Evolutionary conservation across 2,113 vertebrate genomes (phyloP), one percentile per base, ranked within the genome.

Genomic region (Erpornis zantholeuca): DNA sequence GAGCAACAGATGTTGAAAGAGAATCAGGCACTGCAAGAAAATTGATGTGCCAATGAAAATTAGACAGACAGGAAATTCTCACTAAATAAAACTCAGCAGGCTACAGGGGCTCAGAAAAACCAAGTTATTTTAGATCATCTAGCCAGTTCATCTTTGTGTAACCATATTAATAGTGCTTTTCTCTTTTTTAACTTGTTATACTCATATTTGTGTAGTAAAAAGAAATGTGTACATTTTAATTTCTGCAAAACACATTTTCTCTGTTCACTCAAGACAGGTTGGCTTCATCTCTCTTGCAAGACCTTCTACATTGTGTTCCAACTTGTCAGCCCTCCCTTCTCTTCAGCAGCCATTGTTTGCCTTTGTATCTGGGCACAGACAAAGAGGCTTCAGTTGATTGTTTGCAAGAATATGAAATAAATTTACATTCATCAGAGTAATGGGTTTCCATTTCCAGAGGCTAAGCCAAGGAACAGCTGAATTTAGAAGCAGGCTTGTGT

Each of bases 1-100:
- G 93, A 96, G 96, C 79, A 96, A 64, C 96, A 97, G 96, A 96
- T 97, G 96, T 94, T 96, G 88, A 95, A 92, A 96, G 95, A 93
- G 86, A 95, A 93, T 94, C 72, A 93, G 90, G 60, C 90, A 68
- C 82, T 90, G 93, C 85, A 94, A 96, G 93, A 93, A 96, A 92
- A 92, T 88, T 86, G 82, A 88, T 78, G 85, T 96, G 96, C 96
- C 96, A 97, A 86, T 68, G 90, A 96, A 95, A 96, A 97, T 94
- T 93, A 92, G 91, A 93, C 56, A 91, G 95, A 79, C 72, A 92
- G 68, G 86, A 95, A 90, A 94, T 88, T 96, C 85, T 93, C 76
- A 81, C 88, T 82, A 92, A 94, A 86, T 88, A 95, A 92, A 94
- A 71, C 60, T 13, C 80, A 94, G 80, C 94, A 96, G 90, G 92